Conservation (phyloP, 2,113 vertebrate genomes). For the Semicossyphus pulcher region DNA sequence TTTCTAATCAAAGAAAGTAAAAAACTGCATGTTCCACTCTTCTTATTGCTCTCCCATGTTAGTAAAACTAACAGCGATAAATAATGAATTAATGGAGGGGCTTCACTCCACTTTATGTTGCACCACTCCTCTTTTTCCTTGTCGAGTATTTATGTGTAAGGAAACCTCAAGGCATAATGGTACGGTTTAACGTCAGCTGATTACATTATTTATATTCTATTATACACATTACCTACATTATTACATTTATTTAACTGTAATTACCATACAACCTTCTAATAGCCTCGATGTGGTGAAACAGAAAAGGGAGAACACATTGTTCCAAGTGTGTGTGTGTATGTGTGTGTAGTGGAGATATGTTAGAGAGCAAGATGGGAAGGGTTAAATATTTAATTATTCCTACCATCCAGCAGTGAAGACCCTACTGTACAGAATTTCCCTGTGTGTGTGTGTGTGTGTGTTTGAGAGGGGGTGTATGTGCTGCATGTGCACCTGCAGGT, state of each 20-base stretch:
- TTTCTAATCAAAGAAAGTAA: too few species aligned
- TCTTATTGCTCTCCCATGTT: background rate
- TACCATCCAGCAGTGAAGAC: conserved; percentile 43
- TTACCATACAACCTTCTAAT: conserved; percentile 8
- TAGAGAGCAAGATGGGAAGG: conserved; percentile 21
- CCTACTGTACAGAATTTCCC: conserved; percentile 31
- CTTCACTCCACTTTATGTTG: background rate
- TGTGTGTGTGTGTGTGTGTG: background rate
- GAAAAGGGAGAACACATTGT: conserved; percentile 3
- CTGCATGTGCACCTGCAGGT: background rate
- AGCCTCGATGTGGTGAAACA: conserved; percentile 4
- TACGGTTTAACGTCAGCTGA: background rate
- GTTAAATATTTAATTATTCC: conserved; percentile 63
- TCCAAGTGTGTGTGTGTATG: background rate
- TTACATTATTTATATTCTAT: conserved; percentile 30
- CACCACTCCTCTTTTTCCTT: background rate
- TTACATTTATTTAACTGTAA: conserved; percentile 36
- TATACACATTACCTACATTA: conserved; percentile 11
- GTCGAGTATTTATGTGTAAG: background rate
- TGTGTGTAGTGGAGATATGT: background rate
- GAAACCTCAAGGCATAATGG: background rate
- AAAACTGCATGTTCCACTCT: too few species aligned
- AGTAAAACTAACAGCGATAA: background rate
- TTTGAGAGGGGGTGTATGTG: background rate
- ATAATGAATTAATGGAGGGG: background rate